phyloP scores from a whole-genome alignment of 2,797 vertebrate species.

The Dipus sagitta region DNA sequence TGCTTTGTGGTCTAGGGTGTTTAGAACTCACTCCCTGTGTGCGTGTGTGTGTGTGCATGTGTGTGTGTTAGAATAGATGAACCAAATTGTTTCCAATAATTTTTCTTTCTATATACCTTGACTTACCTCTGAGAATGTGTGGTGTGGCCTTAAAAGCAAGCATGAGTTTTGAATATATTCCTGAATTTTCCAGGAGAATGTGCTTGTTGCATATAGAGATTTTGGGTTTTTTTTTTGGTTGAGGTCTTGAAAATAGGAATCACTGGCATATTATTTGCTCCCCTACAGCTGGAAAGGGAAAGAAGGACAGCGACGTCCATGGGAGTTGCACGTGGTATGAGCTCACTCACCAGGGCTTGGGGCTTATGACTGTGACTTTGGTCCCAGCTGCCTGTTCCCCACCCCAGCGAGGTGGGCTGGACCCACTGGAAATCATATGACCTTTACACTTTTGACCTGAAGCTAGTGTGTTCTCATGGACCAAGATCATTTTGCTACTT shows the following conservation, averaged over 20 bases:
- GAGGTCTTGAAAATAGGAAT: not conserved
- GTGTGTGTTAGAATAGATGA: not conserved
- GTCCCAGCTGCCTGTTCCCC: not conserved
- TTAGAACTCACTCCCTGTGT: not conserved
- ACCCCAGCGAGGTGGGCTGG: not conserved
- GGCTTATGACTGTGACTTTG: not conserved
- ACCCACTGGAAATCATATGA: not conserved
- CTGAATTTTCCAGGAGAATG: not conserved
- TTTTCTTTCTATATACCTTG: not conserved
- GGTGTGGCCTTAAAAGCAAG: too few species aligned
- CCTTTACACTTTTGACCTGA: not conserved
- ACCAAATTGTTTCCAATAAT: too few species aligned
- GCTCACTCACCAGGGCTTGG: not conserved
- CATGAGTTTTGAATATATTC: rapidly evolving
- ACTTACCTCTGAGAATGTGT: not conserved
- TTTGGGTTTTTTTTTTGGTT: too few species aligned
- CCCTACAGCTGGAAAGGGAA: not conserved
- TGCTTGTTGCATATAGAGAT: not conserved
- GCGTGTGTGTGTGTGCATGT: too few species aligned
- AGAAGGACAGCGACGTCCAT: not conserved
- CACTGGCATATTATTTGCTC: not conserved
- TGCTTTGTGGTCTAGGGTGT: not conserved
- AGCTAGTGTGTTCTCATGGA: not conserved
- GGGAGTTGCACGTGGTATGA: not conserved
- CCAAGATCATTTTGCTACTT: not conserved